Evolutionary conservation across 1,140 invertebrate species (phyloP).

Genomic region (Parapsyche elsis): DNA sequence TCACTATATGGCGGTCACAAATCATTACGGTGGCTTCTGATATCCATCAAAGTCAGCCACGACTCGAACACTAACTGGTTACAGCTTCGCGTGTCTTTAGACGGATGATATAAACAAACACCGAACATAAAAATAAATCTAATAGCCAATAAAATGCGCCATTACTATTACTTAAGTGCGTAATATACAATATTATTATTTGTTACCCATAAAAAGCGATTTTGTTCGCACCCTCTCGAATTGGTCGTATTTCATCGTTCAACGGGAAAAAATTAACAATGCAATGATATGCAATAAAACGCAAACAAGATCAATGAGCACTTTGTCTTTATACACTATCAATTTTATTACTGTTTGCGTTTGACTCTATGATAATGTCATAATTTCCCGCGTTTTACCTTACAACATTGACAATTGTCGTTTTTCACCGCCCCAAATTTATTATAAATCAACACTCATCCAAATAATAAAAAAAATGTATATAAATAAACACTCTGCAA

Average conservation of each 20-base stretch:
- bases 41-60: slow-evolving; percentile 58
- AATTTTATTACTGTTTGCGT: not conserved
- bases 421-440: not conserved
- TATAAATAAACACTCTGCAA: slow-evolving; percentile 5
- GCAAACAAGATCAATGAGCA: not conserved
- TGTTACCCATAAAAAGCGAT: slow-evolving; percentile 48
- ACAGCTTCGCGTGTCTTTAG: slow-evolving; percentile 63
- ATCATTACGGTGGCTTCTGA: slow-evolving; percentile 52
- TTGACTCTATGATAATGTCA: not conserved
- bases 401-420: too few species aligned
- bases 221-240: slow-evolving; percentile 49
- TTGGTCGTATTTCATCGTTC: slow-evolving; percentile 32
- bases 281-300: slow-evolving; percentile 12
- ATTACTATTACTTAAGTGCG: slow-evolving; percentile 69
- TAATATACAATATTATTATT: slow-evolving; percentile 56
- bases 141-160: slow-evolving; percentile 69
- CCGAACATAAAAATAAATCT: slow-evolving; percentile 69
- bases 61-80: slow-evolving; percentile 58
- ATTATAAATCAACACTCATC: slow-evolving; percentile 53
- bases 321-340: not conserved
- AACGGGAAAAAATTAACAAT: slow-evolving; percentile 28
- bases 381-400: not conserved
- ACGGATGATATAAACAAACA: slow-evolving; percentile 69
- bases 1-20: slow-evolving; percentile 53
- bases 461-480: slow-evolving; percentile 43